Percentiles rank a stretch among this genome's conserved stretches.
Evolutionary conservation across 2,113 vertebrate genomes (phyloP).

Genomic region (Macrotis lagotis): DNA sequence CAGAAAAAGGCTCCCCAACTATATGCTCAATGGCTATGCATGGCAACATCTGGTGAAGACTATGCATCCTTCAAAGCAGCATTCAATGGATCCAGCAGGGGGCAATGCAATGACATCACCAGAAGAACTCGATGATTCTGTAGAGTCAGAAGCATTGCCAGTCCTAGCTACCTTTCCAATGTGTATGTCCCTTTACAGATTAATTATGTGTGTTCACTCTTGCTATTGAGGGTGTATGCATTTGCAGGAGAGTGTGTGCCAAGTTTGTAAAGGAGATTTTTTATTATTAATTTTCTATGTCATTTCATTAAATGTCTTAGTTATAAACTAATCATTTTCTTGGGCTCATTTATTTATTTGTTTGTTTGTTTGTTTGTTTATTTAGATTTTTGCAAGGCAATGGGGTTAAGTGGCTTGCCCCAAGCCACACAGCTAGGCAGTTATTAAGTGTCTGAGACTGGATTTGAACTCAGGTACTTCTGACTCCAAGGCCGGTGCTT

Average conservation of each 20-base stretch:
- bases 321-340: neutral
- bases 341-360: too few relatives aligned
- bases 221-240: neutral
- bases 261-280: neutral
- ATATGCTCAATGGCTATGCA: neutral
- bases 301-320: neutral
- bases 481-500: too few relatives aligned
- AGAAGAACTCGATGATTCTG: neutral
- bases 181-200: neutral
- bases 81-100: neutral
- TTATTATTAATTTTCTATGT: neutral
- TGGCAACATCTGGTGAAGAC: neutral
- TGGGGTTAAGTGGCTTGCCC: too few relatives aligned
- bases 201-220: neutral
- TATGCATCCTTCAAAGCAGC: neutral
- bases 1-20: neutral
- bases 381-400: too few relatives aligned
- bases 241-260: neutral
- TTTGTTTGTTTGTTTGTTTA: too few relatives aligned
- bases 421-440: too few relatives aligned
- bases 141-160: neutral
- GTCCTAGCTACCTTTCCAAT: neutral
- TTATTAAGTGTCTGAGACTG: too few relatives aligned
- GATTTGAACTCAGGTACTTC: too few relatives aligned
- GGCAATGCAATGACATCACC: neutral